Base-by-base conservation (phyloP, 2,113 vertebrate genomes). In the Sinocyclocheilus grahami region DNA sequence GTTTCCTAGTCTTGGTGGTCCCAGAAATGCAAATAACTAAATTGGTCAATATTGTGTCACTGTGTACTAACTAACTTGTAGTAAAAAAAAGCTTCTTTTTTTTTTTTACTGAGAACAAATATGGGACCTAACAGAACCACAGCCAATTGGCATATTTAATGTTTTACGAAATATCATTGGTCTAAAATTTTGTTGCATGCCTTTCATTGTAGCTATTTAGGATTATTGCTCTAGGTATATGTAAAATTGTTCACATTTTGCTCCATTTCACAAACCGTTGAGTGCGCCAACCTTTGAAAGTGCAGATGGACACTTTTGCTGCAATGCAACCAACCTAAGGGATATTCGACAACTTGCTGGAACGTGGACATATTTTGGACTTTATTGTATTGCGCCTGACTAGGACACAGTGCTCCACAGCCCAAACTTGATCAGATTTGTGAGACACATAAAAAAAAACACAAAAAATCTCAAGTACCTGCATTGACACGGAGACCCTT, bases 401-500 rank as follows among this genome's bases (percentile, higher is more conserved):
- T 69, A 18, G 65, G 65, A 69, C 63, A 67, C 27, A 16, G 63
- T 18, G 16, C 30, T 71, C 30, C 30, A 37, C 16, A 60, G 7
- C 16, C 30, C 33, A 71, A 71, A 71, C 3, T 71, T 16, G 16
- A 18, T 37, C 67, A 71, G 30, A 37, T 71, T 71, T 37, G 27
- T 33, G 30, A 69, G 65, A 37, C 3, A 2, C 33, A 30, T 27
- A 65, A 65, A 65, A 27, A 46, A 18, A 9, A 30, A 24, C 3
- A 9, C 46, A 24, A 71, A 12, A 0, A 11, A 75, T 5, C 18
- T 63, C 14, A 48, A 58, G 86, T 94, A 98, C 98, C 97, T 95
- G 97, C 96, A 88, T 96, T 98, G 88, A 99, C 97, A 58, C 93
- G 93, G 74, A 99, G 94, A 53, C 95, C 96, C 93, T 96, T 98